Percentiles rank a stretch among this genome's conserved stretches.
phyloP scores from a whole-genome alignment of 2,888 invertebrate species.

The Limnephilus marmoratus region DNA sequence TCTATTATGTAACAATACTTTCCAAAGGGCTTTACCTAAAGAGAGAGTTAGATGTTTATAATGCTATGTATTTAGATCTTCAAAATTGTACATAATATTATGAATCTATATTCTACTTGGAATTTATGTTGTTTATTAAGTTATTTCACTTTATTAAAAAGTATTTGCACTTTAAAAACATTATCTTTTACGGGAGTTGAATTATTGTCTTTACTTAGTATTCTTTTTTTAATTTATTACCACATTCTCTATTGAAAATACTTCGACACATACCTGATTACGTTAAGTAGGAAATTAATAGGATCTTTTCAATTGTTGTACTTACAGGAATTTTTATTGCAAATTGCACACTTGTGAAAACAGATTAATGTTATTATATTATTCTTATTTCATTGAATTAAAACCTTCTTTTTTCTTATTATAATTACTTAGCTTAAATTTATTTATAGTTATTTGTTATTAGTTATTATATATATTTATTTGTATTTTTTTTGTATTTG shows the following conservation, averaged over 20 bases:
- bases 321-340: slow-evolving; percentile 31
- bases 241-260: neutral
- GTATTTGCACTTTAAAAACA: neutral
- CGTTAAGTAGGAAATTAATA: slow-evolving; percentile 48
- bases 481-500: slow-evolving; percentile 6
- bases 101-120: neutral
- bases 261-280: slow-evolving; percentile 48
- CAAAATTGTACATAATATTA: neutral
- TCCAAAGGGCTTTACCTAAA: too few relatives aligned
- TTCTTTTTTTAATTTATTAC: neutral
- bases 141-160: neutral
- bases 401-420: neutral
- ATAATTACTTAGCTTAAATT: neutral
- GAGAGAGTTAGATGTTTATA: neutral
- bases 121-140: neutral
- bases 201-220: neutral
- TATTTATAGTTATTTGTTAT: slow-evolving; percentile 15
- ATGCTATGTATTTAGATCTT: neutral
- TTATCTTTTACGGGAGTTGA: neutral
- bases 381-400: slow-evolving; percentile 6
- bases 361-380: neutral
- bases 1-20: too few relatives aligned
- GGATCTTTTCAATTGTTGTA: slow-evolving; percentile 35
- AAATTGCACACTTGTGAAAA: slow-evolving; percentile 18
- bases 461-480: slow-evolving; percentile 10